These are phyloP conservation scores for Samia ricini DNA, from an alignment of 1,140 invertebrate species.

Conservation along the genomic window DNA sequence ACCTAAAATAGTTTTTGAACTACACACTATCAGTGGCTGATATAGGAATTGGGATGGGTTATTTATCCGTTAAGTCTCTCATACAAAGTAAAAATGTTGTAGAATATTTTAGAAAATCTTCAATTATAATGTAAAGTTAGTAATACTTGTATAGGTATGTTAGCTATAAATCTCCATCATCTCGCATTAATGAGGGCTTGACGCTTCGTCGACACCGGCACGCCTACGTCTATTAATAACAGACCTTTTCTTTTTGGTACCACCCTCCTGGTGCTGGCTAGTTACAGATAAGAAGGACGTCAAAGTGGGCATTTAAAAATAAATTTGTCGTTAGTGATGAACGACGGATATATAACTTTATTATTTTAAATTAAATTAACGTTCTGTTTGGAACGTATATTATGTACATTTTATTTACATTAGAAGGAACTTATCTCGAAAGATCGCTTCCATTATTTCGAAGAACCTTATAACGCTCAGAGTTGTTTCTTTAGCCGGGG, in stretches of 20 bases:
- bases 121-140: not conserved
- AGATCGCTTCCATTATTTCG: slow-evolving; percentile 75
- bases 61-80: too few relatives aligned
- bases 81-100: too few relatives aligned
- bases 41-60: too few relatives aligned
- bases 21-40: too few relatives aligned
- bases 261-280: slow-evolving; percentile 42
- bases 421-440: slow-evolving; percentile 74
- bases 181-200: slow-evolving; percentile 33
- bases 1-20: too few relatives aligned
- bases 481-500: slow-evolving; percentile 67
- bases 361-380: slow-evolving; percentile 77
- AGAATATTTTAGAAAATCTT: not conserved
- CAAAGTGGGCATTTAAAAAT: slow-evolving; percentile 71
- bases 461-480: slow-evolving; percentile 51
- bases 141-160: not conserved
- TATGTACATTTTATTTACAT: slow-evolving; percentile 77
- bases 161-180: not conserved
- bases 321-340: slow-evolving; percentile 76
- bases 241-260: slow-evolving; percentile 46
- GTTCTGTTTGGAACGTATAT: slow-evolving; percentile 64
- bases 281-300: slow-evolving; percentile 58
- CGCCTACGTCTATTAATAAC: slow-evolving; percentile 57
- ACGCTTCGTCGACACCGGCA: slow-evolving; percentile 50
- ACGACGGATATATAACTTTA: slow-evolving; percentile 75